Percentiles rank a stretch among this genome's conserved stretches.
These are phyloP conservation scores for Procambarus virginalis DNA, from an alignment of 1,140 invertebrate species.

Conservation along the genomic window DNA sequence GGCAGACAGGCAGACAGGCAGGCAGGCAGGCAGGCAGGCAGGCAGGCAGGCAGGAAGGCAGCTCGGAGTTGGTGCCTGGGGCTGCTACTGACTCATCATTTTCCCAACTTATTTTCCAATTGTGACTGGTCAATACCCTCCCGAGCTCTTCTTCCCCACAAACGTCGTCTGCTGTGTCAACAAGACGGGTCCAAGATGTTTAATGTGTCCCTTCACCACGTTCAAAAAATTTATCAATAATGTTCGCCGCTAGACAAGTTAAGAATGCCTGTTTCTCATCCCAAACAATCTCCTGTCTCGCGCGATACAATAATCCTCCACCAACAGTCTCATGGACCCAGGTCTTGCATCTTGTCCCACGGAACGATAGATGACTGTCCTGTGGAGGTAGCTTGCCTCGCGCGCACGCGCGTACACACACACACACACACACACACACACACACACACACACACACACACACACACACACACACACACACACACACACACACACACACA, in stretches of 20 bases:
- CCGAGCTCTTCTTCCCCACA: neutral
- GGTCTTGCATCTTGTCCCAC: no score
- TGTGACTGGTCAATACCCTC: neutral
- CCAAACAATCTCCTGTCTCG: neutral
- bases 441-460: conserved; percentile 49
- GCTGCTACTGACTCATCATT: neutral
- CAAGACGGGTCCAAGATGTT: neutral
- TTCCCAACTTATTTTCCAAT: neutral
- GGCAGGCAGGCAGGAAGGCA: neutral
- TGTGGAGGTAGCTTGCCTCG: no score
- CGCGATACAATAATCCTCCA: no score
- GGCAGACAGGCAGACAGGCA: neutral
- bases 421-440: conserved; percentile 42
- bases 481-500: conserved; percentile 11
- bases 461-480: conserved; percentile 50
- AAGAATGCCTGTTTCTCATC: neutral
- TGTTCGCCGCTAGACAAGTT: neutral
- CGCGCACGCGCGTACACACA: conserved; percentile 12
- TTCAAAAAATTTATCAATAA: neutral
- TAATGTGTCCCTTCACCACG: neutral
- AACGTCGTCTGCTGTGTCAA: neutral
- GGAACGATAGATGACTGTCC: no score
- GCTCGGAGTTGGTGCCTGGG: neutral
- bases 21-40: neutral
- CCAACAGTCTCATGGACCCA: neutral